Conservation (phyloP, 2,888 invertebrate genomes). For the Mesodorylaimus sp. region DNA sequence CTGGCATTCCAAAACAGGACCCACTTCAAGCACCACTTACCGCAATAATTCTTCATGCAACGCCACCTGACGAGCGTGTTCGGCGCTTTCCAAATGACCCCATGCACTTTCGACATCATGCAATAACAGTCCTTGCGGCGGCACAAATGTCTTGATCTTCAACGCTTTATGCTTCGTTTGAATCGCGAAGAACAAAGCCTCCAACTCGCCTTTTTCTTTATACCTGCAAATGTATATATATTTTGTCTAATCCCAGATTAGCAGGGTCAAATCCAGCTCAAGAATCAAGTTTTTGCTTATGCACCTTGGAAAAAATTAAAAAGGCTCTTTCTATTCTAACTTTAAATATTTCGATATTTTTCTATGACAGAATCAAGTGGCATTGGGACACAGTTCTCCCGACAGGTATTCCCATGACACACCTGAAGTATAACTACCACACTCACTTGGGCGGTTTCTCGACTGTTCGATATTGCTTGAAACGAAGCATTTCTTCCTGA, state of each 20-base stretch:
- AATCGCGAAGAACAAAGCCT: conserved; percentile 84
- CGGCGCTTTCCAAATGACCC: conserved; percentile 74
- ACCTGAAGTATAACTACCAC: background rate
- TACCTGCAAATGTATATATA: conserved; percentile 49
- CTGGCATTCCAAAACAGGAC: too few species aligned
- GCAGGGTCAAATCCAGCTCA: background rate
- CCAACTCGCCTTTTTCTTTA: conserved; percentile 86
- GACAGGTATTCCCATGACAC: background rate
- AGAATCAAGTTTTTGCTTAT: background rate
- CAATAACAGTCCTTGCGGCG: conserved; percentile 57
- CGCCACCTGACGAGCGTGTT: conserved; percentile 79
- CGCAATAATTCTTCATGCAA: conserved; percentile 69
- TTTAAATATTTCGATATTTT: too few species aligned
- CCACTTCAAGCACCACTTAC: conserved; percentile 17
- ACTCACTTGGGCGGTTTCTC: conserved; percentile 85
- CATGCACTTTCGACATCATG: conserved; percentile 89
- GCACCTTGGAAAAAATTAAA: too few species aligned
- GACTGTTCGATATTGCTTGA: conserved; percentile 83
- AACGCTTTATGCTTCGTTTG: conserved; percentile 88
- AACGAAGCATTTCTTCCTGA: conserved; percentile 64
- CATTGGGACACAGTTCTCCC: background rate
- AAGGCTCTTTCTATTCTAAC: too few species aligned
- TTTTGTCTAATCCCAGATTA: background rate
- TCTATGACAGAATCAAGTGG: too few species aligned
- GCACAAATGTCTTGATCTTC: conserved; percentile 36